These are phyloP conservation scores for Calypte anna DNA, from an alignment of 2,113 vertebrate genomes.

Conservation along the genomic window DNA sequence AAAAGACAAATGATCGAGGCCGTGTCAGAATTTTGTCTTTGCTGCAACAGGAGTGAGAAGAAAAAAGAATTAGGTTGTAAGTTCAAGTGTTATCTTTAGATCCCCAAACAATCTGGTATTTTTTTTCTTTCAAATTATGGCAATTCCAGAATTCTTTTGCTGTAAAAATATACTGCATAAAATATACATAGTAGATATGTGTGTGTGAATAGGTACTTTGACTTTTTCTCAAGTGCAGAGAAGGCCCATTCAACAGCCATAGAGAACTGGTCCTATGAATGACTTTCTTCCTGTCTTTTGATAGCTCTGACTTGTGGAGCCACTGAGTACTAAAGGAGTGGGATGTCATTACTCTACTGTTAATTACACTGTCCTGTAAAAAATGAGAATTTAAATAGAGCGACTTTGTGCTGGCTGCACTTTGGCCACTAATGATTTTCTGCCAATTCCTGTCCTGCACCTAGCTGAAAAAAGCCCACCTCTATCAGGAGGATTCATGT, in stretches of 20 bases:
- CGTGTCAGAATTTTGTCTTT: conserved; percentile 26
- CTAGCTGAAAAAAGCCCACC: neutral
- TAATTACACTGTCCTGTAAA: neutral
- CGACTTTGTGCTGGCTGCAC: neutral
- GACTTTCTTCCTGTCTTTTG: neutral
- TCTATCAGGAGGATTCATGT: neutral
- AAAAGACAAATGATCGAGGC: neutral
- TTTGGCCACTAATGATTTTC: neutral
- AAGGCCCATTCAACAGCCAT: neutral
- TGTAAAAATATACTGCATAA: neutral
- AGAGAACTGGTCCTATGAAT: neutral
- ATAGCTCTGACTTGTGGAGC: neutral
- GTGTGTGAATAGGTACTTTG: neutral
- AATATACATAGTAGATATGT: neutral
- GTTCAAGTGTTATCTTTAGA: neutral
- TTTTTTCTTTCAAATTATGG: neutral
- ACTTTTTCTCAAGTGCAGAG: neutral
- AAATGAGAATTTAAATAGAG: neutral
- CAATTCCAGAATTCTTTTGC: neutral
- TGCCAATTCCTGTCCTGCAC: neutral
- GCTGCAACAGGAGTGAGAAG: neutral
- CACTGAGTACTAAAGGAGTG: neutral
- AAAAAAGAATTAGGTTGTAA: neutral
- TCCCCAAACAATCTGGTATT: neutral
- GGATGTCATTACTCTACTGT: neutral